Percentiles rank a stretch among this genome's conserved stretches.
Evolutionary conservation across 1,140 invertebrate species (phyloP).

Genomic region (Dendroctonus ponderosae): DNA sequence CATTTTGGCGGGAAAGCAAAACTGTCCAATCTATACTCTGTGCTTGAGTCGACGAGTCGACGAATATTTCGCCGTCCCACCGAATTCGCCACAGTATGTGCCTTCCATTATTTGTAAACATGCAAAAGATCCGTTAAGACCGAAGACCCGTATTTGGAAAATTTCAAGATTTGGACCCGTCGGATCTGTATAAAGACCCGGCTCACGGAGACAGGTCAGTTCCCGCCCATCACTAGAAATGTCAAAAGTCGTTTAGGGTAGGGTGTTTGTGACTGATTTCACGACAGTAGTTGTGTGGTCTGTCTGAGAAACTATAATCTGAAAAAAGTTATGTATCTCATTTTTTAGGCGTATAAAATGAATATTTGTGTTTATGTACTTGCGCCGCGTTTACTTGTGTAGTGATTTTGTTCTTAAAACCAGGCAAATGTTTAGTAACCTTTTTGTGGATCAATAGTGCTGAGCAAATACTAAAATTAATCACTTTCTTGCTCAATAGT

Average conservation of each 20-base stretch:
- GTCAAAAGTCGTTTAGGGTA: conserved; percentile 2
- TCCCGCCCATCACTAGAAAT: too few species aligned
- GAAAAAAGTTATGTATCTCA: conserved; percentile 27
- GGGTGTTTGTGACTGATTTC: conserved; percentile 43
- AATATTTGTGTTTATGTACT: conserved; percentile 8
- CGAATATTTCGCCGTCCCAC: too few species aligned
- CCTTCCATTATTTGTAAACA: too few species aligned
- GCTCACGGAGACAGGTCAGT: too few species aligned
- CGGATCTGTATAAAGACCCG: too few species aligned
- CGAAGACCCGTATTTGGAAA: too few species aligned
- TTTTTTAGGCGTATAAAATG: conserved; percentile 21
- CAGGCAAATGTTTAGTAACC: conserved; percentile 7
- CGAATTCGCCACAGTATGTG: too few species aligned
- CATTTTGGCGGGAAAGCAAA: too few species aligned
- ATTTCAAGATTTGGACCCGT: too few species aligned
- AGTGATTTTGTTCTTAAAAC: neutral
- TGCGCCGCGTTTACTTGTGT: neutral
- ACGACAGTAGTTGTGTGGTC: conserved; percentile 36
- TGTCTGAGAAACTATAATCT: conserved; percentile 30
- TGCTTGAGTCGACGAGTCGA: too few species aligned
- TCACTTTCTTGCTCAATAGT: conserved; percentile 46
- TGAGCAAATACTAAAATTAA: conserved; percentile 35
- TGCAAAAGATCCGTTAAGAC: too few species aligned
- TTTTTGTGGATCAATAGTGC: conserved; percentile 32
- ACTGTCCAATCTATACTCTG: too few species aligned